Percentiles rank a stretch among this genome's conserved stretches.
phyloP scores from a whole-genome alignment of 1,140 invertebrate genomes.

The Drosophila prosaltans region DNA sequence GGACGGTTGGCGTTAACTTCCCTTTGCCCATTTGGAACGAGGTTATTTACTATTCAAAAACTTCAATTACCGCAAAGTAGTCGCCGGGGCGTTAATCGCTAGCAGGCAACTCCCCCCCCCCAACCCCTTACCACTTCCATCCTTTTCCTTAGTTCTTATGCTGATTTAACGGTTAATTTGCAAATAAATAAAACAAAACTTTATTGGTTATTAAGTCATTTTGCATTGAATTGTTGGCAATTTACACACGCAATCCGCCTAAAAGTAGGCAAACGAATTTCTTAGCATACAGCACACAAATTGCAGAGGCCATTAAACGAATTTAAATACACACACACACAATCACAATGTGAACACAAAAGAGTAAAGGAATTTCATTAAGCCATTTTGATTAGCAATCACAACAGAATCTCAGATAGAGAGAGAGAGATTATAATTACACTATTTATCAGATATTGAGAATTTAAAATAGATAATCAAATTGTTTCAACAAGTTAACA shows the following conservation, averaged over 20 bases:
- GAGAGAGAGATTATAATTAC: too few relatives aligned
- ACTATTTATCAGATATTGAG: too few relatives aligned
- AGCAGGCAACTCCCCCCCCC: background rate
- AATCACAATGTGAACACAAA: too few relatives aligned
- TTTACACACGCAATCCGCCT: background rate
- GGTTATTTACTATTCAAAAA: constrained; percentile 78
- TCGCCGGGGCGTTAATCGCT: constrained; percentile 52
- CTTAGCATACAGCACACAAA: background rate
- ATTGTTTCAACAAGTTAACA: too few relatives aligned
- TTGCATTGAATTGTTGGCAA: background rate
- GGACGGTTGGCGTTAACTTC: constrained; percentile 1
- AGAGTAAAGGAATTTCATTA: too few relatives aligned
- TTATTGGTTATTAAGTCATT: constrained; percentile 75
- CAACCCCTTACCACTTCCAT: background rate
- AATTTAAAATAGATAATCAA: too few relatives aligned
- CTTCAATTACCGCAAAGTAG: constrained; percentile 74
- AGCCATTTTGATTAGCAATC: too few relatives aligned
- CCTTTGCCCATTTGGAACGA: constrained; percentile 14
- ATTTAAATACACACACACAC: background rate
- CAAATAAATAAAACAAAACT: constrained; percentile 64
- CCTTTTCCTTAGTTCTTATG: constrained; percentile 43
- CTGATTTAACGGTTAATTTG: constrained; percentile 70
- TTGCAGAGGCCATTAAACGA: constrained; percentile 3
- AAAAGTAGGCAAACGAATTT: constrained; percentile 6
- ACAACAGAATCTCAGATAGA: too few relatives aligned